Base-by-base conservation (phyloP, 2,888 invertebrate species). In the Abrostola triplasia region DNA sequence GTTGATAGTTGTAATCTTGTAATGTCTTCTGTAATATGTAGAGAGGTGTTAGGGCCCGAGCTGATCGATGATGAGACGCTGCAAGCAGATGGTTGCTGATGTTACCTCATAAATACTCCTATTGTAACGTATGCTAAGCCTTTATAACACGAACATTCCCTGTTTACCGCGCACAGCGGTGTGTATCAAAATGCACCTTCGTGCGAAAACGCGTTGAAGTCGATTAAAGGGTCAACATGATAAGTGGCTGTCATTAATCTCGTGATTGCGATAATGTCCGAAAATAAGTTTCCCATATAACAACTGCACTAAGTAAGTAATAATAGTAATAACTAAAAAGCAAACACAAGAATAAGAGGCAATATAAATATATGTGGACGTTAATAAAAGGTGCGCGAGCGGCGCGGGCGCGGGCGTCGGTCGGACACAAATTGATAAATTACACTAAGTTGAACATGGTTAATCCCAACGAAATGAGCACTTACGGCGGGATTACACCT, bases 351-450 rank as follows among this genome's bases (percentile, higher is more conserved):
- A 65, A 52, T 63, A 59, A 65, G 52, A 59, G 35, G 44, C 38
- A 67, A 67, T 62, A 71, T 74, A 64, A 77, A 77, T 74, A 72
- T 36, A 69, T 36, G 48, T 58, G 61, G 60, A 73, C 41, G 59
- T 66, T 63, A 59, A 71, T 38, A 54, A 64, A 59, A 59, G 50
- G 48, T 51, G 64, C 56, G 53, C 71, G 59, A 68, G 70, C 44
- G 50, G 48, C 49, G 65, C 58, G 53, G 70, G 59, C 67, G 70
- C 44, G 38, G 36, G 64, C 63, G 51, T 50, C 64, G 51, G 42
- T 70, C 62, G 57, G 77, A 75, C 79, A 80, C 79, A 81, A 90
- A 91, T 92, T 92, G 91, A 92, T 92, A 92, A 92, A 93, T 91
- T 86, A 90, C 88, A 83, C 72, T 69, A 76, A 73, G 70, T 80